Percentiles rank a stretch among this genome's conserved stretches.
These are phyloP conservation scores for Drepanosiphum platanoidis DNA, from an alignment of 2,888 invertebrate species.

Conservation along the genomic window DNA sequence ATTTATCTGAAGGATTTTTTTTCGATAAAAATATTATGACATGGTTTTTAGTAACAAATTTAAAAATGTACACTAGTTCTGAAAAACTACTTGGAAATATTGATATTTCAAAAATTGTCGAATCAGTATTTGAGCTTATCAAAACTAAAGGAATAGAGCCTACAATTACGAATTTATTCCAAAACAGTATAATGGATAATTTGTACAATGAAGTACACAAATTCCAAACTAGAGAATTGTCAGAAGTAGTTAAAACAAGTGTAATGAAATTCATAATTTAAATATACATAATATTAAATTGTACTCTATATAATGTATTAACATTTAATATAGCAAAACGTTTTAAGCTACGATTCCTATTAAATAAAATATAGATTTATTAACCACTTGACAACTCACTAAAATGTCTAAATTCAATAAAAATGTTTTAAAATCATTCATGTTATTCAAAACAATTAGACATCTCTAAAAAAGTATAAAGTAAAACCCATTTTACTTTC, in stretches of 20 bases:
- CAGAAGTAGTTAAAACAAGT: slow-evolving; percentile 18
- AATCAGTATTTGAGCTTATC: slow-evolving; percentile 14
- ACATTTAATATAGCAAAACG: no score
- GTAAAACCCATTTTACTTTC: no score
- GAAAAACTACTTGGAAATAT: slow-evolving; percentile 1
- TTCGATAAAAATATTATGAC: slow-evolving; percentile 29
- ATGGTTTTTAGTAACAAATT: slow-evolving; percentile 31
- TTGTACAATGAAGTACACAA: slow-evolving; percentile 23
- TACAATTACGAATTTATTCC: slow-evolving; percentile 7
- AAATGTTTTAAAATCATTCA: not conserved
- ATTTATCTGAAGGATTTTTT: slow-evolving; percentile 12
- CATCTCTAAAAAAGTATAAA: no score
- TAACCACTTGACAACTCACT: not conserved
- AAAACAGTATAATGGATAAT: slow-evolving; percentile 17
- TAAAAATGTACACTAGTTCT: slow-evolving; percentile 10
- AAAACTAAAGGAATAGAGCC: not conserved
- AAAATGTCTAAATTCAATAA: not conserved
- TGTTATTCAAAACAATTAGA: no score
- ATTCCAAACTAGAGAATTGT: slow-evolving; percentile 22
- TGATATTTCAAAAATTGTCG: slow-evolving; percentile 13
- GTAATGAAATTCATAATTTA: slow-evolving; percentile 25
- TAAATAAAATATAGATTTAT: not conserved
- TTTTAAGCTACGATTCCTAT: no score
- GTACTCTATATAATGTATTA: not conserved
- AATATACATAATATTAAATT: not conserved